Conservation (phyloP, 2,797 vertebrate species). For the Sebastolobus alascanus region DNA sequence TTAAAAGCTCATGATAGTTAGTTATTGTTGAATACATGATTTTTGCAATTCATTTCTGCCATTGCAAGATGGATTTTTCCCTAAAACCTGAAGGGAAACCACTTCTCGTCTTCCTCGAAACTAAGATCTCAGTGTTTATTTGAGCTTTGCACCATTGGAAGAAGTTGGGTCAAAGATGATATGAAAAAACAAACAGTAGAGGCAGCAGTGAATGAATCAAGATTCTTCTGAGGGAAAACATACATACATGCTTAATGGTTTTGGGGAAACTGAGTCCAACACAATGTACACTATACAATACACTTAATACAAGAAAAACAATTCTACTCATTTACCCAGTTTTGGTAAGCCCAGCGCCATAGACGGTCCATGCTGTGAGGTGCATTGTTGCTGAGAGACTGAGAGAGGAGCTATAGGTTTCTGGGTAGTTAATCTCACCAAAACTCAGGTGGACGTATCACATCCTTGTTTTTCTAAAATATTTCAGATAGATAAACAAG, state of each 20-base stretch:
- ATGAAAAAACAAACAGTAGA: not conserved
- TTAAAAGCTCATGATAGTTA: not conserved
- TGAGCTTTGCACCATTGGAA: constrained; percentile 16
- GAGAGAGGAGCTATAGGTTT: constrained; percentile 32
- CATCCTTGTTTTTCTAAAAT: constrained; percentile 54
- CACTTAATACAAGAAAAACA: not conserved
- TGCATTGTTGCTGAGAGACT: constrained; percentile 33
- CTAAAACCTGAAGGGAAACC: not conserved
- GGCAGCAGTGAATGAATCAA: not conserved
- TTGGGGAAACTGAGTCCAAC: not conserved
- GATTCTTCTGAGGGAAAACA: not conserved
- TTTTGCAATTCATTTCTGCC: not conserved
- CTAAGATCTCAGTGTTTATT: not conserved
- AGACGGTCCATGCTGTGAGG: constrained; percentile 35
- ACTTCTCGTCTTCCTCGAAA: not conserved
- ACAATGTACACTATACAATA: not conserved
- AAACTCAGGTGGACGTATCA: constrained; percentile 81
- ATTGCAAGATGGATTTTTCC: not conserved
- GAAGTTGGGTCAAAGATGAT: not conserved
- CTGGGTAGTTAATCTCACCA: constrained; percentile 66
- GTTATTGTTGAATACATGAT: not conserved
- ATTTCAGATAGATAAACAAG: constrained; percentile 61
- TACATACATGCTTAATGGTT: not conserved
- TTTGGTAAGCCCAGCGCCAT: constrained; percentile 32
- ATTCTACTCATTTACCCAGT: not conserved